These are phyloP conservation scores for Neostethus bicornis DNA, from an alignment of 2,797 vertebrate species.

Conservation along the genomic window DNA sequence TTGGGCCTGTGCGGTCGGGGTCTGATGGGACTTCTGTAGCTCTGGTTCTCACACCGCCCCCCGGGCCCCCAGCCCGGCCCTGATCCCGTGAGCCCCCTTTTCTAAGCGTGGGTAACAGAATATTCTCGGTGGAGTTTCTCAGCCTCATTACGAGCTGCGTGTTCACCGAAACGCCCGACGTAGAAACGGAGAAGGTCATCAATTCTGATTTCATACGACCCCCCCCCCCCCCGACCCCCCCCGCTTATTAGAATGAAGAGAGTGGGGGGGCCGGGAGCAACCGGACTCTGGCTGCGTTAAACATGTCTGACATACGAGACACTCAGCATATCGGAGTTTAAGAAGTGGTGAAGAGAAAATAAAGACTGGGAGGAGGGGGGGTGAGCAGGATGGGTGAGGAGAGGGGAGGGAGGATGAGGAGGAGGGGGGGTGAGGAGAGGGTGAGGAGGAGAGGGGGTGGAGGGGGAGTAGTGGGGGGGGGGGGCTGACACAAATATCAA, in stretches of 20 bases:
- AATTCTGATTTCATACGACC: slow-evolving; percentile 71
- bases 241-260: slow-evolving; percentile 71
- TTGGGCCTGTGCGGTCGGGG: too few species aligned
- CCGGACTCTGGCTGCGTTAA: slow-evolving; percentile 28
- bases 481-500: slow-evolving; percentile 86
- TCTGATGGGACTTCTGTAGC: too few species aligned
- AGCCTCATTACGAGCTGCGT: slow-evolving; percentile 41
- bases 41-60: too few species aligned
- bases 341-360: slow-evolving; percentile 68
- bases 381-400: too few species aligned
- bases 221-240: too few species aligned
- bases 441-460: slow-evolving; percentile 75
- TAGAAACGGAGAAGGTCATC: slow-evolving; percentile 61
- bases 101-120: slow-evolving; percentile 64
- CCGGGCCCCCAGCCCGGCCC: too few species aligned
- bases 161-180: slow-evolving; percentile 42
- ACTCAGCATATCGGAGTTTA: slow-evolving; percentile 51
- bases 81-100: too few species aligned
- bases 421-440: slow-evolving; percentile 77
- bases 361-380: slow-evolving; percentile 77
- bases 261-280: too few species aligned
- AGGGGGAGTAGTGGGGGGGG: slow-evolving; percentile 72
- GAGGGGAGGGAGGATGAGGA: too few species aligned
- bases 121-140: slow-evolving; percentile 64
- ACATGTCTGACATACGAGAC: slow-evolving; percentile 32